Conservation (phyloP, 2,113 vertebrate species). For the Apeltes quadracus region DNA sequence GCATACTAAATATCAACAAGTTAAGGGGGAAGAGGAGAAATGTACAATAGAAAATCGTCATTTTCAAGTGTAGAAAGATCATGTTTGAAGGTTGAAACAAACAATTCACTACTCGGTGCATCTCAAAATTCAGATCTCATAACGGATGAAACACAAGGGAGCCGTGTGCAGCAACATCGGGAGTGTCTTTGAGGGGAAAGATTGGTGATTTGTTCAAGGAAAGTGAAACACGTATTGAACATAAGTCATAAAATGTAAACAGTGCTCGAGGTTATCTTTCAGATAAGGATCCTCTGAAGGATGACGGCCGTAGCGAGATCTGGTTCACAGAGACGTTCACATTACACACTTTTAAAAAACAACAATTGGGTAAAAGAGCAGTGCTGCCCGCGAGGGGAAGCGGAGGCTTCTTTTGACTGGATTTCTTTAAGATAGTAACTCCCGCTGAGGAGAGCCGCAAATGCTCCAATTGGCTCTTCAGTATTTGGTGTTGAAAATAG, state of each 20-base stretch:
- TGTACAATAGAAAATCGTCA: conserved; percentile 74
- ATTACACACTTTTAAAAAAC: conserved; percentile 43
- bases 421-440: conserved; percentile 36
- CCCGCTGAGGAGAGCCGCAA: conserved; percentile 43
- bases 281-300: conserved; percentile 25
- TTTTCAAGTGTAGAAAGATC: conserved; percentile 66
- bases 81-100: conserved; percentile 49
- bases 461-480: conserved; percentile 62
- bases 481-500: conserved; percentile 70
- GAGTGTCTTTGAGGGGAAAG: conserved; percentile 9
- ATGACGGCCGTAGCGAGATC: conserved; percentile 34
- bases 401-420: conserved; percentile 38
- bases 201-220: conserved; percentile 11
- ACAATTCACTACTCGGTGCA: conserved; percentile 41
- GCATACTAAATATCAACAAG: conserved; percentile 75
- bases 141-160: conserved; percentile 55
- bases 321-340: conserved; percentile 66
- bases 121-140: conserved; percentile 36
- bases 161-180: conserved; percentile 36
- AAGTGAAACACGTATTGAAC: conserved; percentile 48
- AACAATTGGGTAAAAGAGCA: conserved; percentile 37
- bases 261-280: conserved; percentile 47
- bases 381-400: conserved; percentile 25
- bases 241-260: conserved; percentile 51
- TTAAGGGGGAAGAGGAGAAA: conserved; percentile 54